Conservation (phyloP, 1,140 invertebrate genomes). For the Heliconius hermathena region DNA sequence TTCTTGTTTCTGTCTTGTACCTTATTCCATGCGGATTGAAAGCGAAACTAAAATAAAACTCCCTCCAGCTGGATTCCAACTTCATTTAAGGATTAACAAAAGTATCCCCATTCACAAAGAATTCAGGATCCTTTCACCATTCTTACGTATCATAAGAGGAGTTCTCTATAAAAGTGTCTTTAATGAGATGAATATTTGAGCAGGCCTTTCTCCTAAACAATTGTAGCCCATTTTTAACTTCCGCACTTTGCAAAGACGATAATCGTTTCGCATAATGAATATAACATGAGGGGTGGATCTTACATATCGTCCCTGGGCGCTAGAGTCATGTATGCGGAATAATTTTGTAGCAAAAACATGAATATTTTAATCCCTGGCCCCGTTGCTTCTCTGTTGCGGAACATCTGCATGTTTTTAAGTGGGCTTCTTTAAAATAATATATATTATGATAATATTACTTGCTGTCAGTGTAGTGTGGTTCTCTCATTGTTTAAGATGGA, state of each 20-base stretch:
- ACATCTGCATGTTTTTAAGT: slow-evolving; percentile 6
- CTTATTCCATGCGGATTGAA: neutral
- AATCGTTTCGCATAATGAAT: slow-evolving; percentile 27
- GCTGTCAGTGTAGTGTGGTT: neutral
- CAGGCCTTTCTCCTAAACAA: neutral
- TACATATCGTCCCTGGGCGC: slow-evolving; percentile 29
- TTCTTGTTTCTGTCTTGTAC: too few relatives aligned
- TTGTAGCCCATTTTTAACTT: slow-evolving; percentile 10
- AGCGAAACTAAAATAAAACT: too few relatives aligned
- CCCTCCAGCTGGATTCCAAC: too few relatives aligned
- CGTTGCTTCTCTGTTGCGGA: neutral
- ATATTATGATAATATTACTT: neutral
- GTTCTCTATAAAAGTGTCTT: neutral
- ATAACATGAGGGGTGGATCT: slow-evolving; percentile 31
- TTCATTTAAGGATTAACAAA: neutral
- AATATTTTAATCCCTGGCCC: slow-evolving; percentile 27
- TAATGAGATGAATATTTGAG: slow-evolving; percentile 10
- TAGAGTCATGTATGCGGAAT: slow-evolving; percentile 40
- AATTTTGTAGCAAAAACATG: slow-evolving; percentile 35
- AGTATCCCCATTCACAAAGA: neutral
- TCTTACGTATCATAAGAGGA: neutral
- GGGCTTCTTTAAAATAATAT: slow-evolving; percentile 8
- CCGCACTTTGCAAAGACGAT: slow-evolving; percentile 10
- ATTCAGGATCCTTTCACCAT: neutral
- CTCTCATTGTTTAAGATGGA: neutral